Base-by-base conservation (phyloP, 2,797 vertebrate species). In the Acomys russatus region DNA sequence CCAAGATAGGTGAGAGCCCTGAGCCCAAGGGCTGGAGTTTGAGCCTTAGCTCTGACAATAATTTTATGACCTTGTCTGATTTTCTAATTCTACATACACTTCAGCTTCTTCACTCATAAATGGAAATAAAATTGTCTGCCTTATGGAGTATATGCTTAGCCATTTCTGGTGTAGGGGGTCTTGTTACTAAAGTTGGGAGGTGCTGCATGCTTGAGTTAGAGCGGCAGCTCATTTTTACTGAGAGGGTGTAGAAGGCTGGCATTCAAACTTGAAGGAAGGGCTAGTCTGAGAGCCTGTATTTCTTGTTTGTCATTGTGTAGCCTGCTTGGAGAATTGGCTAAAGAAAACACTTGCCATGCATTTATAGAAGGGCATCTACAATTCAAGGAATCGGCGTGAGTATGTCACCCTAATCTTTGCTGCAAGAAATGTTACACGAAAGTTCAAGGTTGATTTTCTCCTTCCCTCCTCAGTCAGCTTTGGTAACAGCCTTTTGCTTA, bases 321-420 rank as follows among this genome's bases (percentile, higher is more conserved):
- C 1, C 8, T 8, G 33, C 22, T 44, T 54, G 15, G 2, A 30
- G 1, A 66, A n/a, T 3, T 1, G 12, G 33, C 0, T 2, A 0
- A 51, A n/a, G 70, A 38, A 15, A 2, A 7, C 12, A 30, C 18
- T 22, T 84, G 30, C 11, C 44, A 54, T 30, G 6, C 56, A 18
- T 18, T 87, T 71, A 56, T 35, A 25, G 20, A 54, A 3, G 8
- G 15, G 56, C 9, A 56, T 35, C 22, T 2, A 56, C 15, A 28
- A 4, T 4, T 87, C 51, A 56, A 59, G 12, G 8, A 87, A 18
- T 73, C 3, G 35, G 9, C 38, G 35, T 44, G 61, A 74, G 28
- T 18, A 20, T 28, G 20, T 68, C 22, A 49, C 10, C 28, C 82
- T 28, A 33, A 74, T 90, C 3, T 83, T 91, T 91, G n/a, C 30